These are phyloP conservation scores for Gallinago media DNA, from an alignment of 2,113 vertebrate genomes.

Conservation along the genomic window DNA sequence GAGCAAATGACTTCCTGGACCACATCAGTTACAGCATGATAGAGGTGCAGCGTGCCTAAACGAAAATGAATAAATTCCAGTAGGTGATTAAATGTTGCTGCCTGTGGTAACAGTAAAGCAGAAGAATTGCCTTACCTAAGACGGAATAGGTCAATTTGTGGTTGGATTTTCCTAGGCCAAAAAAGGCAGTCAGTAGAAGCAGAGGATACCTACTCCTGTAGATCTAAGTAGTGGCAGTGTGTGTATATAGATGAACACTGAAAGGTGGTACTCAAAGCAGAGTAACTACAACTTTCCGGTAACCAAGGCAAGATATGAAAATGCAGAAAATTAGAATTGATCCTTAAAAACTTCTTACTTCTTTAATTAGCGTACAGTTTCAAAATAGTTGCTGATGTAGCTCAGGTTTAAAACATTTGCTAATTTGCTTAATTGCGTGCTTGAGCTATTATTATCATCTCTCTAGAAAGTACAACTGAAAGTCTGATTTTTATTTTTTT, in stretches of 20 bases:
- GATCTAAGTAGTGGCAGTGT: neutral
- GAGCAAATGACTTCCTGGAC: slow-evolving; percentile 1
- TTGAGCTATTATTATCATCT: neutral
- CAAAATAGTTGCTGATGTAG: neutral
- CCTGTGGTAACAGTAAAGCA: neutral
- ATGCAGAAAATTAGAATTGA: neutral
- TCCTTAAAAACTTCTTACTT: neutral
- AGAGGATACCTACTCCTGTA: neutral
- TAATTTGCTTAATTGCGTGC: neutral
- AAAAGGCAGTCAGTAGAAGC: neutral
- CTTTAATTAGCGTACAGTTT: neutral
- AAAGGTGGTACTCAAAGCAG: neutral
- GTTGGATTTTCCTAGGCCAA: neutral
- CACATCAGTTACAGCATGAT: neutral
- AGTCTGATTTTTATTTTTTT: neutral
- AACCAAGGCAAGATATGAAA: neutral
- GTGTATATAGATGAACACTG: neutral
- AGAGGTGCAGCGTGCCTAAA: neutral
- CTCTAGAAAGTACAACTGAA: neutral
- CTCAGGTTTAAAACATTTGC: neutral
- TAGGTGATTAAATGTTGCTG: neutral
- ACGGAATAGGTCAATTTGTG: neutral
- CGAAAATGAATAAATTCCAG: neutral
- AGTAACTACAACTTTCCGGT: neutral
- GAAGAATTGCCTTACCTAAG: neutral